Conservation (phyloP, 1,140 invertebrate genomes). For the Eciton burchellii region DNA sequence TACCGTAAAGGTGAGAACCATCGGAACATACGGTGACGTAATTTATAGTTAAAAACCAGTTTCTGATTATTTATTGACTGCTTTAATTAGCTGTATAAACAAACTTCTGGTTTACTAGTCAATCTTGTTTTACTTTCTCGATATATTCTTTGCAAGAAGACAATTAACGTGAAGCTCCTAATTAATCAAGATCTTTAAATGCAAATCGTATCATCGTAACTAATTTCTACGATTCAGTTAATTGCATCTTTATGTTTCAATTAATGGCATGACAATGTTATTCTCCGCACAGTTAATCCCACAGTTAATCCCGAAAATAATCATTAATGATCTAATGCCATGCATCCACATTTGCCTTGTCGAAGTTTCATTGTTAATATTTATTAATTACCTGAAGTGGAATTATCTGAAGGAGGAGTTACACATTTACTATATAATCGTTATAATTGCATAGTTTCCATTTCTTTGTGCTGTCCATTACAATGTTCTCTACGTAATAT, state of each 20-base stretch:
- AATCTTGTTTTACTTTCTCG: background rate
- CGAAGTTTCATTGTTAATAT: slow-evolving; percentile 1
- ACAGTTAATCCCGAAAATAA: slow-evolving; percentile 10
- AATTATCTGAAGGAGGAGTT: slow-evolving; percentile 26
- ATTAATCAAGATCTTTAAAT: background rate
- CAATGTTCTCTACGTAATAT: background rate
- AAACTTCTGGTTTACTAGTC: slow-evolving; percentile 7
- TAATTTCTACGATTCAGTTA: slow-evolving; percentile 27
- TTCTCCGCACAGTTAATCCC: slow-evolving; percentile 12
- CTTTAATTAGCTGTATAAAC: slow-evolving; percentile 14
- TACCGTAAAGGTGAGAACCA: slow-evolving; percentile 91
- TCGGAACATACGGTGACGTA: background rate
- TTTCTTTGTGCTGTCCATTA: background rate
- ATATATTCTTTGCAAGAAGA: background rate
- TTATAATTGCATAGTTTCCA: background rate
- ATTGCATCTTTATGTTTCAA: slow-evolving; percentile 29
- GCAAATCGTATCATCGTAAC: background rate
- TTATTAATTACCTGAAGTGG: too few relatives aligned
- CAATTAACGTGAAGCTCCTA: background rate
- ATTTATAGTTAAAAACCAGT: slow-evolving; percentile 23
- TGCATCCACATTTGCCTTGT: slow-evolving; percentile 21
- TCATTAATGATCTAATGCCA: slow-evolving; percentile 17
- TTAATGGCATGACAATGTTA: slow-evolving; percentile 32
- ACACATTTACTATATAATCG: background rate
- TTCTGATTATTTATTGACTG: too few relatives aligned